Conservation (phyloP, 2,797 vertebrate species). For the Harpagifer antarcticus region DNA sequence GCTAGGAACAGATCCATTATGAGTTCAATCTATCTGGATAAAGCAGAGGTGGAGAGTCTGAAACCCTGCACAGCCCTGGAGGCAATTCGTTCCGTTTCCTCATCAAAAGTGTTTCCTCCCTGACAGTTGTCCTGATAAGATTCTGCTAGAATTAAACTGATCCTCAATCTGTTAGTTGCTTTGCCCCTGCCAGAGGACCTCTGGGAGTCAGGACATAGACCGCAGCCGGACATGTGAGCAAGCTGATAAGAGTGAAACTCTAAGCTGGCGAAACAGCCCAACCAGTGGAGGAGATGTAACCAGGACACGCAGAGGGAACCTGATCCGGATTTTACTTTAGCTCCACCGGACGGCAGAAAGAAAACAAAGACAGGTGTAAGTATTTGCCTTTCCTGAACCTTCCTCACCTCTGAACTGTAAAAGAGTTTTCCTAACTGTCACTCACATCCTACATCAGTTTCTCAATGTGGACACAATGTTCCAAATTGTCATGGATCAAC, state of each 20-base stretch:
- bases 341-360: slow-evolving; percentile 46
- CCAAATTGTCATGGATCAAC: neutral
- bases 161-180: slow-evolving; percentile 37
- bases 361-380: slow-evolving; percentile 65
- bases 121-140: slow-evolving; percentile 45
- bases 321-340: slow-evolving; percentile 68
- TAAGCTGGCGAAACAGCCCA: slow-evolving; percentile 66
- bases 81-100: slow-evolving; percentile 23
- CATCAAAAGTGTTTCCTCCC: slow-evolving; percentile 43
- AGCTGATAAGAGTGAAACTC: slow-evolving; percentile 81
- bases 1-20: neutral
- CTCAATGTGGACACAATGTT: neutral
- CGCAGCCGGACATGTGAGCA: slow-evolving; percentile 68
- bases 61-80: slow-evolving; percentile 11
- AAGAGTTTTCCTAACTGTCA: slow-evolving; percentile 30
- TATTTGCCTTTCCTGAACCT: slow-evolving; percentile 47
- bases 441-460: slow-evolving; percentile 11
- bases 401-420: slow-evolving; percentile 60
- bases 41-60: neutral
- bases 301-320: slow-evolving; percentile 55
- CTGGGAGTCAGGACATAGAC: slow-evolving; percentile 39
- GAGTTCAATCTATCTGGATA: neutral
- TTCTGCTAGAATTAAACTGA: slow-evolving; percentile 48
- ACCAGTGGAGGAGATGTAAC: slow-evolving; percentile 56
- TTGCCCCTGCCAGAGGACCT: slow-evolving; percentile 25